Conservation (phyloP, 2,888 invertebrate species). For the Sturmia bella region DNA sequence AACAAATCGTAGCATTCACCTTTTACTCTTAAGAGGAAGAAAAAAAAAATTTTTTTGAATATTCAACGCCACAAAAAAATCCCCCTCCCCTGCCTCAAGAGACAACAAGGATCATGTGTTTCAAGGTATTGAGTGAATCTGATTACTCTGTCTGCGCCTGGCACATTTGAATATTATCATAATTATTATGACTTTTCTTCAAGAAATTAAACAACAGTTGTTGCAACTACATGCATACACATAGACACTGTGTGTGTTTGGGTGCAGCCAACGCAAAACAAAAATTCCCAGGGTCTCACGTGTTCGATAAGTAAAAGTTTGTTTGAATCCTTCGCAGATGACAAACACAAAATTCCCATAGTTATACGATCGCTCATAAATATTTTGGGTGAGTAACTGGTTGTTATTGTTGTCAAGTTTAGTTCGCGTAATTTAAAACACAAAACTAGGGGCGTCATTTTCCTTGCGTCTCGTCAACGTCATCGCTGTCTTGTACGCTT, state of each 20-base stretch:
- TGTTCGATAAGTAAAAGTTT: conserved; percentile 46
- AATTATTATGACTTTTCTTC: conserved; percentile 69
- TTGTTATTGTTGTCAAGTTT: conserved; percentile 16
- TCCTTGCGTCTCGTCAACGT: conserved; percentile 43
- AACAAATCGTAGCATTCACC: conserved; percentile 52
- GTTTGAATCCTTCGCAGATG: conserved; percentile 51
- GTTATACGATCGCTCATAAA: conserved; percentile 63
- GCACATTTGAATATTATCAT: conserved; percentile 59
- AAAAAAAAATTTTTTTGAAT: not conserved
- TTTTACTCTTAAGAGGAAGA: conserved; percentile 19
- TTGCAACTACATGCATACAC: not conserved
- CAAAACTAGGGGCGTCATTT: conserved; percentile 64
- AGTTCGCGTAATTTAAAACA: conserved; percentile 24
- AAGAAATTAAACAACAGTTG: conserved; percentile 15
- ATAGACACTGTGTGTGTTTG: too few relatives aligned
- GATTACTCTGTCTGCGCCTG: conserved; percentile 59
- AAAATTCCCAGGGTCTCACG: conserved; percentile 66
- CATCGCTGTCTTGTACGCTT: conserved; percentile 11
- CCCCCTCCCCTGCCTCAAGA: conserved; percentile 26
- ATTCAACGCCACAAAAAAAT: conserved; percentile 1
- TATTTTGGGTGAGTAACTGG: conserved; percentile 2
- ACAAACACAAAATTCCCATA: conserved; percentile 65
- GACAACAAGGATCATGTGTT: conserved; percentile 52
- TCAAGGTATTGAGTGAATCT: conserved; percentile 10
- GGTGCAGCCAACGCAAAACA: conserved; percentile 57